Evolutionary conservation across 2,888 invertebrate genomes (phyloP), one percentile per base, ranked within the genome.

Genomic region (Pseudanteris insignis): DNA sequence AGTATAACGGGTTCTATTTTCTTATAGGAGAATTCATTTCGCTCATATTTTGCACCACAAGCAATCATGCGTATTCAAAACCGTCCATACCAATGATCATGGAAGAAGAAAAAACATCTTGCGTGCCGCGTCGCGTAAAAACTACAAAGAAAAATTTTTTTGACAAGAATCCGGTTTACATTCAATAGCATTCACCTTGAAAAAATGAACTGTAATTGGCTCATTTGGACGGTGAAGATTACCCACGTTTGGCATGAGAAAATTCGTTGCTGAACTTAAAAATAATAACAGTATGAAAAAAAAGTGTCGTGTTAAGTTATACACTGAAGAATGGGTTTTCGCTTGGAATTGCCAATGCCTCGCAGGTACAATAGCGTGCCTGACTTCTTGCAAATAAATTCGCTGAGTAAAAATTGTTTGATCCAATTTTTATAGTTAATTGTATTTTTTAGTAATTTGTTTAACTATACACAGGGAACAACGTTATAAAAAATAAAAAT

Each of bases 1-100:
- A n/a, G n/a, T 18, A 18, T 18, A 18, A 18, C 18, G 18, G 18
- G 6, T 18, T 18, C 3, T 18, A 18, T 18, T 18, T 18, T 18
- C n/a, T n/a, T n/a, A n/a, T n/a, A n/a, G n/a, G n/a, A n/a, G n/a
- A n/a, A n/a, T 18, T 18, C 18, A 18, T 18, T 18, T 18, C 6
- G 3, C 18, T 18, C 6, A 26, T 13, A 38, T 38, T 15, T 15
- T 28, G n/a, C 9, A 28, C 40, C 24, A 15, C 29, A 29, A 15
- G 40, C 40, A 40, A 26, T 29, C 10, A 40, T 9, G 29, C 40
- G 29, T 40, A 40, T 40, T 28, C 40, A 40, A 28, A 40, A 40
- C 28, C 18, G 40, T 40, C 26, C 40, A 8, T 40, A 40, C 40
- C 28, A 10, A 5, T 28, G 15, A 40, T 40, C 28, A 10, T 18